phyloP scores from a whole-genome alignment of 2,113 vertebrate species.

The Phasianus colchicus region DNA sequence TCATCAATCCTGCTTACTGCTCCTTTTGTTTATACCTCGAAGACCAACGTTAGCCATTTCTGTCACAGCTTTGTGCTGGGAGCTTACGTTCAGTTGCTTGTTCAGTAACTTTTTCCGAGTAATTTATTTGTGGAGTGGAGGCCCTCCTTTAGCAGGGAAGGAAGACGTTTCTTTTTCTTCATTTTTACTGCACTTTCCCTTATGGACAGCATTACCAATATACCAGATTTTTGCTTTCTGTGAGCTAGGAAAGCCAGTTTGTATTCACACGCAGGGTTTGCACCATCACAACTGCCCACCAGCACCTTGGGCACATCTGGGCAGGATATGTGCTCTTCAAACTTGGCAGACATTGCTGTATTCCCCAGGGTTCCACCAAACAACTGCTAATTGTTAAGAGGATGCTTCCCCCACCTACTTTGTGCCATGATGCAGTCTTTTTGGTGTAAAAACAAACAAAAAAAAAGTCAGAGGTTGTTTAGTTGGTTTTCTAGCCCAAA shows the following conservation, averaged over 20 bases:
- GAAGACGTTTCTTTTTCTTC: not conserved
- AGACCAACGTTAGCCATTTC: conserved; percentile 29
- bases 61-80: conserved; percentile 23
- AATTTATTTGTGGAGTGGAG: not conserved
- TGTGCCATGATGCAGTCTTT: not conserved
- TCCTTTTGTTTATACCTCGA: conserved; percentile 31
- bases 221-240: not conserved
- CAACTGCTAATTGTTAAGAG: not conserved
- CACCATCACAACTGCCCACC: fast-evolving
- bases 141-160: not conserved
- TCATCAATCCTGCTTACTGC: conserved; percentile 45
- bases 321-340: not conserved
- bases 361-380: not conserved
- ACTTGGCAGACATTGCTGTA: fast-evolving
- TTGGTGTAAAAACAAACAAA: not conserved
- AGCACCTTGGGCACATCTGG: not conserved
- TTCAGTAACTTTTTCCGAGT: conserved; percentile 21
- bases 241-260: not conserved
- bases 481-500: no score
- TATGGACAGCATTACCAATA: not conserved
- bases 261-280: fast-evolving
- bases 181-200: not conserved
- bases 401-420: not conserved
- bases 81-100: not conserved
- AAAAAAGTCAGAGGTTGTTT: not conserved